These are phyloP conservation scores for Jacana jacana DNA, from an alignment of 2,113 vertebrate genomes.

Conservation along the genomic window DNA sequence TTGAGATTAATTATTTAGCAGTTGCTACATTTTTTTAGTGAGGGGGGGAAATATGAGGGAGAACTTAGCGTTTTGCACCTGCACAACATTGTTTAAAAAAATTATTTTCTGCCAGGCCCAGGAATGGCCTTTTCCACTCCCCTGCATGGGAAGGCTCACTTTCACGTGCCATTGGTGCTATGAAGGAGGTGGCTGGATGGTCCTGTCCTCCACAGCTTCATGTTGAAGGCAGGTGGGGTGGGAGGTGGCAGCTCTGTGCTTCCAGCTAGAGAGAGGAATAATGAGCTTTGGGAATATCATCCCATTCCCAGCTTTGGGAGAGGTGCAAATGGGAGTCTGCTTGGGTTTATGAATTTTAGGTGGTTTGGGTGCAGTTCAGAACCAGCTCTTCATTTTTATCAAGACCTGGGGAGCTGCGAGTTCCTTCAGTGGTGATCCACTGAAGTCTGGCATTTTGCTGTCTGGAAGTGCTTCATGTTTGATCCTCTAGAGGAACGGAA, in stretches of 20 bases:
- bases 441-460: neutral
- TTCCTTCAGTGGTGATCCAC: neutral
- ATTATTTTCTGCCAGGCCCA: neutral
- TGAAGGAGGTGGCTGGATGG: neutral
- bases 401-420: neutral
- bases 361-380: neutral
- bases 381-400: neutral
- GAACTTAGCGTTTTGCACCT: neutral
- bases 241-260: neutral
- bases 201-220: neutral
- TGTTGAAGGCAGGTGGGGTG: rapidly evolving
- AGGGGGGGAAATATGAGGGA: neutral
- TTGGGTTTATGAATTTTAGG: neutral
- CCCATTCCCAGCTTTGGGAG: neutral
- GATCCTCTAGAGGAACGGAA: neutral
- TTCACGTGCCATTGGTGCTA: too few relatives aligned
- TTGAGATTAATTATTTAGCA: neutral
- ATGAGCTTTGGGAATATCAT: neutral
- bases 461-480: neutral
- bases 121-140: neutral
- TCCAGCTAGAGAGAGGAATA: neutral
- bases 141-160: neutral
- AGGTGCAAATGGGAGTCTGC: neutral
- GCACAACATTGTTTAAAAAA: neutral
- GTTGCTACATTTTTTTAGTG: neutral